Percentiles rank a stretch among this genome's conserved stretches.
These are phyloP conservation scores for Nannoperca obscura DNA, from an alignment of 2,797 vertebrate species.

Conservation along the genomic window DNA sequence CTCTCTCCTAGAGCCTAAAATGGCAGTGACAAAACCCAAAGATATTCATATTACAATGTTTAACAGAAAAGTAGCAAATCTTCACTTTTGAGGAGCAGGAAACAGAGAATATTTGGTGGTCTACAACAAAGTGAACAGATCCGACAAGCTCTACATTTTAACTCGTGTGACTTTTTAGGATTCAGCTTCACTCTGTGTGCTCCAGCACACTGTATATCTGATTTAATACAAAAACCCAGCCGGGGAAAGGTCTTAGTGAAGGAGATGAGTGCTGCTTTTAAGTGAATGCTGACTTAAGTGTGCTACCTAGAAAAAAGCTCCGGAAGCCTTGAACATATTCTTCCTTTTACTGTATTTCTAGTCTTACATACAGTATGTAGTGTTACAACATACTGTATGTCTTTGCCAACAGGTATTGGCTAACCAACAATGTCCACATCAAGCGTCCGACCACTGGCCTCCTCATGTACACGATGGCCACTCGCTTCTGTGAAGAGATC, in stretches of 20 bases:
- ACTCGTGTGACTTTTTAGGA: slow-evolving; percentile 16
- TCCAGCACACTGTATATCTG: slow-evolving; percentile 3
- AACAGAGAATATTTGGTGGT: not conserved
- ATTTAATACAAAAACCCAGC: slow-evolving; percentile 16
- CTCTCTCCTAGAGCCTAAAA: not conserved
- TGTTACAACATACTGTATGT: not conserved
- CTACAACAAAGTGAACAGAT: slow-evolving; percentile 2
- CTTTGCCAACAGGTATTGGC: slow-evolving; percentile 90
- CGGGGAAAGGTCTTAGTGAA: slow-evolving; percentile 13
- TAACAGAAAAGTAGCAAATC: not conserved
- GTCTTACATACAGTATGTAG: no score
- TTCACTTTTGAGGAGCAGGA: not conserved
- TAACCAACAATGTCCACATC: slow-evolving; percentile 97
- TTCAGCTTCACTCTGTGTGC: slow-evolving; percentile 20
- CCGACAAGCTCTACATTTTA: not conserved
- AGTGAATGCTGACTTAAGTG: slow-evolving; percentile 22
- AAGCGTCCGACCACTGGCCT: slow-evolving; percentile 97
- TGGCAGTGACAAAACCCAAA: not conserved
- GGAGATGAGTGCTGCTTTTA: slow-evolving; percentile 33
- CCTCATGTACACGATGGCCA: slow-evolving; percentile 97
- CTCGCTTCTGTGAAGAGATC: slow-evolving; percentile 98
- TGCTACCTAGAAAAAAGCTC: not conserved
- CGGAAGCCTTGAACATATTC: slow-evolving; percentile 1
- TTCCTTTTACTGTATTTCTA: slow-evolving; percentile 5
- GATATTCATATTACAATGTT: not conserved